These are phyloP conservation scores for Brachypalpus laphriformis DNA, from an alignment of 2,888 invertebrate species.

Conservation along the genomic window DNA sequence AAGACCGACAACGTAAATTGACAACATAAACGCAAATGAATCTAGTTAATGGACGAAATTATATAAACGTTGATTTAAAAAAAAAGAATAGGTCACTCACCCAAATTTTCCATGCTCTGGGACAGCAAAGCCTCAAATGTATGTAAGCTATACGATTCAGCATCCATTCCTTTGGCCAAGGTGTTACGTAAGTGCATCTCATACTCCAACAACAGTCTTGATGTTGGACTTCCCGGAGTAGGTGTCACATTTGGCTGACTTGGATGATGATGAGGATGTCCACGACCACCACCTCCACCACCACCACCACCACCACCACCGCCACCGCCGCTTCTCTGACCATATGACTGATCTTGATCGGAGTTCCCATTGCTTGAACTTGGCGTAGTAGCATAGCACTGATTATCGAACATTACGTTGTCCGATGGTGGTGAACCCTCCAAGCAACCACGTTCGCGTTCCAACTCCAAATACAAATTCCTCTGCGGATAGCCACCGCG, in stretches of 20 bases:
- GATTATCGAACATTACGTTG: constrained; percentile 96
- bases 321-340: constrained; percentile 83
- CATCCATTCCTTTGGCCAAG: constrained; percentile 96
- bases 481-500: constrained; percentile 88
- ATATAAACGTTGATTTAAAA: background rate
- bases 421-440: constrained; percentile 93
- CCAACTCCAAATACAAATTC: constrained; percentile 91
- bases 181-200: constrained; percentile 97
- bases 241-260: constrained; percentile 88
- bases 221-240: constrained; percentile 92
- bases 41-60: background rate
- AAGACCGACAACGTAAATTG: constrained; percentile 22
- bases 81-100: constrained; percentile 82
- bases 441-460: constrained; percentile 85
- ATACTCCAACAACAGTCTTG: constrained; percentile 93
- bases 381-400: constrained; percentile 96
- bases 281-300: constrained; percentile 74
- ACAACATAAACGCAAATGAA: background rate
- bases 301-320: constrained; percentile 61
- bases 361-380: constrained; percentile 97
- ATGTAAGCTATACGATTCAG: constrained; percentile 96
- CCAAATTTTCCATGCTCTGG: constrained; percentile 97
- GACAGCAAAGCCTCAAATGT: constrained; percentile 96
- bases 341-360: constrained; percentile 90
- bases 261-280: constrained; percentile 87